phyloP scores from a whole-genome alignment of 2,113 vertebrate genomes.

The Phasianus colchicus region DNA sequence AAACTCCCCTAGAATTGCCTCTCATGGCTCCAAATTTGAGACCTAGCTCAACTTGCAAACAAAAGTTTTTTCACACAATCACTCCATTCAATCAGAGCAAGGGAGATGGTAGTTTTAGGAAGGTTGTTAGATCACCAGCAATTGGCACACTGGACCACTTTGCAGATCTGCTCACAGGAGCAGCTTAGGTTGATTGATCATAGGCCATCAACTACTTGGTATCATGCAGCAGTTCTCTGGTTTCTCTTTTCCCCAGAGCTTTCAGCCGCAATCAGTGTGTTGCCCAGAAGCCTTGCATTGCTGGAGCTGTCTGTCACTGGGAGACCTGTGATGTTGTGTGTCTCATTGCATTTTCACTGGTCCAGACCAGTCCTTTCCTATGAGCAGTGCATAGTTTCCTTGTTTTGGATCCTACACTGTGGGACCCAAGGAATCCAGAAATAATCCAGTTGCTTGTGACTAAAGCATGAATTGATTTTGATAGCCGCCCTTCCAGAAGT shows the following conservation, averaged over 20 bases:
- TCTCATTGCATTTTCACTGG: neutral
- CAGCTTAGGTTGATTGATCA: neutral
- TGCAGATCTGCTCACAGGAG: neutral
- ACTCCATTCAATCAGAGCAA: neutral
- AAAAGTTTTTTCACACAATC: neutral
- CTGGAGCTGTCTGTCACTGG: neutral
- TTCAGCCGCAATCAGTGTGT: neutral
- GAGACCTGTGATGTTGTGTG: neutral
- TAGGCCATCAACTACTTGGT: neutral
- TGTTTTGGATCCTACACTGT: neutral
- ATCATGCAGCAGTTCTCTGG: neutral
- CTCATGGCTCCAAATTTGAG: neutral
- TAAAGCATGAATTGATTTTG: neutral
- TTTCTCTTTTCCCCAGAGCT: neutral
- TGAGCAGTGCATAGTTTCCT: neutral
- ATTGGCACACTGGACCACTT: neutral
- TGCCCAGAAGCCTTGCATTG: neutral
- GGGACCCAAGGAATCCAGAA: neutral
- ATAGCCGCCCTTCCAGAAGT: neutral
- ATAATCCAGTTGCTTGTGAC: neutral
- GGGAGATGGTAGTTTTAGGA: neutral
- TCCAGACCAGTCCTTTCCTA: neutral
- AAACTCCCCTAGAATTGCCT: neutral
- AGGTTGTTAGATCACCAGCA: neutral
- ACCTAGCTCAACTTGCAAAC: neutral